These are phyloP conservation scores for Rapana venosa DNA, from an alignment of 2,888 invertebrate genomes.

Conservation along the genomic window DNA sequence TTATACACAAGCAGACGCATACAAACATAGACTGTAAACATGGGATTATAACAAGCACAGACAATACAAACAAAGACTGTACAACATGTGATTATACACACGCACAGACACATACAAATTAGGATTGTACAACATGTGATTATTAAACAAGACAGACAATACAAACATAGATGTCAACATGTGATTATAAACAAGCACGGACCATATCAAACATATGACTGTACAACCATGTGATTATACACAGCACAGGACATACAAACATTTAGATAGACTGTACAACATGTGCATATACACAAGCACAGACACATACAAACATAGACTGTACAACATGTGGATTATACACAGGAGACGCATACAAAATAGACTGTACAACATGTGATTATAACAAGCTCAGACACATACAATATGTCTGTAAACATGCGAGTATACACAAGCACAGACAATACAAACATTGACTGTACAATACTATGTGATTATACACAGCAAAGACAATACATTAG, in stretches of 20 bases:
- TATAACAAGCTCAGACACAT: background rate
- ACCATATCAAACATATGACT: no score
- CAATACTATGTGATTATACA: background rate
- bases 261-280: no score
- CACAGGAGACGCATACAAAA: background rate
- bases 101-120: background rate
- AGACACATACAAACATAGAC: background rate
- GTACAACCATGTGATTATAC: no score
- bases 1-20: background rate
- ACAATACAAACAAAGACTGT: background rate
- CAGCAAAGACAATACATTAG: background rate
- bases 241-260: background rate
- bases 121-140: no score
- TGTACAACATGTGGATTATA: background rate
- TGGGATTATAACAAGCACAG: background rate
- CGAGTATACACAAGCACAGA: background rate
- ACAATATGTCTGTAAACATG: background rate
- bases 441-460: background rate
- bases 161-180: background rate
- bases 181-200: no score
- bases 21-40: background rate
- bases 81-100: no score
- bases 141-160: background rate
- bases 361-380: background rate
- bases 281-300: background rate